These are phyloP conservation scores for Lepas anatifera DNA, from an alignment of 2,888 invertebrate species.

Conservation along the genomic window DNA sequence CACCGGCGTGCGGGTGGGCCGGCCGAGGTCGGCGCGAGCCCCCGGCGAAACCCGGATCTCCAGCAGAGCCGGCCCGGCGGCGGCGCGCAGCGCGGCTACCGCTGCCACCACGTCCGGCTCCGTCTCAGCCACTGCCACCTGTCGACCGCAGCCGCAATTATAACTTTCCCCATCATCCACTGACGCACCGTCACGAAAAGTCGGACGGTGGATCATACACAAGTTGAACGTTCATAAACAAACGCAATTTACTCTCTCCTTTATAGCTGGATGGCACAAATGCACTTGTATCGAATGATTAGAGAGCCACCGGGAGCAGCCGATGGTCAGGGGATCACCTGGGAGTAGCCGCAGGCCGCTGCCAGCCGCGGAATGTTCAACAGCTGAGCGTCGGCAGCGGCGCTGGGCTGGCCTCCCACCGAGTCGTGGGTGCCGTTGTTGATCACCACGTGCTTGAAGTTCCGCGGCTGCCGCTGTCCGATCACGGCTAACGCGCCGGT, in stretches of 20 bases:
- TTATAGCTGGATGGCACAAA: too few species aligned
- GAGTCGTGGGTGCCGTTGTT: conserved; percentile 39
- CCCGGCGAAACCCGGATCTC: conserved; percentile 34
- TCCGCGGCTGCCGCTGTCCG: conserved; percentile 30
- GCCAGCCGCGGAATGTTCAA: conserved; percentile 31
- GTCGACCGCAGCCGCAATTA: too few species aligned
- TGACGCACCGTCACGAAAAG: too few species aligned
- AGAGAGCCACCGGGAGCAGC: too few species aligned
- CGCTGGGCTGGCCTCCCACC: conserved; percentile 37
- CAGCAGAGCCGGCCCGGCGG: conserved; percentile 33
- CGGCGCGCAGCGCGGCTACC: conserved; percentile 23
- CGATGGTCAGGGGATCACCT: too few species aligned
- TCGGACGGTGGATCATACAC: too few species aligned
- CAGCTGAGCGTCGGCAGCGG: conserved; percentile 25
- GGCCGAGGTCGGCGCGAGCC: conserved; percentile 34
- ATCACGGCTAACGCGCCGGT: conserved; percentile 36
- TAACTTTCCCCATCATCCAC: too few species aligned
- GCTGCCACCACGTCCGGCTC: background rate
- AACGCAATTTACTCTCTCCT: too few species aligned
- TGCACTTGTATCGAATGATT: too few species aligned
- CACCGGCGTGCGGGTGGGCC: conserved; percentile 36
- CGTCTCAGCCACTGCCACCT: background rate
- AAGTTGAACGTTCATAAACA: too few species aligned
- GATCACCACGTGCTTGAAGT: conserved; percentile 36
- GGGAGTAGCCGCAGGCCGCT: conserved; percentile 32